Percentiles rank a stretch among this genome's conserved stretches.
phyloP scores from a whole-genome alignment of 2,888 invertebrate genomes.

The Aphidius colemani region DNA sequence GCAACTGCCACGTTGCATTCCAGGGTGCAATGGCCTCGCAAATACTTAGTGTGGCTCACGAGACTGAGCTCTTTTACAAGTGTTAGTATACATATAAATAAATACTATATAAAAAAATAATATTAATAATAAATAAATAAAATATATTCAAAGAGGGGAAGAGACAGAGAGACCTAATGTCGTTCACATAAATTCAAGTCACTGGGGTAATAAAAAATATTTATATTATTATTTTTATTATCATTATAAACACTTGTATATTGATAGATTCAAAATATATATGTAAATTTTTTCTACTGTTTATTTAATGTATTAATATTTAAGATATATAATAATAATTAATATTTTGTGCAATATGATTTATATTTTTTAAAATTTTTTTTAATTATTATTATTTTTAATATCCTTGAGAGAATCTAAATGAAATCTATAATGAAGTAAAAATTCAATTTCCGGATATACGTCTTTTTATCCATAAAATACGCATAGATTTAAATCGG shows the following conservation, averaged over 20 bases:
- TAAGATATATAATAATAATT: too few relatives aligned
- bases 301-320: too few relatives aligned
- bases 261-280: not conserved
- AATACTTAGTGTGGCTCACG: constrained; percentile 46
- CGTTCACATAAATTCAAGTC: constrained; percentile 4
- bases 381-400: too few relatives aligned
- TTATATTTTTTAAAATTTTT: too few relatives aligned
- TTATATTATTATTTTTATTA: not conserved
- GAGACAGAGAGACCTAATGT: not conserved
- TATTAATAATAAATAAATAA: not conserved
- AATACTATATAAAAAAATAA: too few relatives aligned
- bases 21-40: constrained; percentile 54
- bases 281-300: too few relatives aligned
- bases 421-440: constrained; percentile 6
- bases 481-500: constrained; percentile 12
- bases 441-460: constrained; percentile 9
- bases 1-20: constrained; percentile 52
- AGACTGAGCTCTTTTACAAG: constrained; percentile 34
- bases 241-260: not conserved
- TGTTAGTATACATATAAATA: too few relatives aligned
- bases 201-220: constrained; percentile 9
- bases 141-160: not conserved
- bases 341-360: too few relatives aligned
- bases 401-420: not conserved
- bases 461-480: constrained; percentile 1